A percentile compares a stretch with the other conserved stretches of the same genome.
phyloP scores from a whole-genome alignment of 2,888 invertebrate species.

The Aporophyla nigra region DNA sequence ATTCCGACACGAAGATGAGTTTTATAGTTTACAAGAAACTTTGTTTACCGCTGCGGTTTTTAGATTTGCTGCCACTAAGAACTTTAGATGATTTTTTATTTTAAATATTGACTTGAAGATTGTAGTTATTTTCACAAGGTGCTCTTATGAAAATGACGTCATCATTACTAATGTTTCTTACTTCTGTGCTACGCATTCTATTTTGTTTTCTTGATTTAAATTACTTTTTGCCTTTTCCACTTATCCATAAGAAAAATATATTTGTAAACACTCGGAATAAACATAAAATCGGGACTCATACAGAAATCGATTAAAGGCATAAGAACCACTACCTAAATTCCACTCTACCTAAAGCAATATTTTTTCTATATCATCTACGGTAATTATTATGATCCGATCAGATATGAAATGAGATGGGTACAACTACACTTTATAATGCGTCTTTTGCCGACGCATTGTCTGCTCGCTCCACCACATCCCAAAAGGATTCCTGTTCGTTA shows the following conservation, averaged over 20 bases:
- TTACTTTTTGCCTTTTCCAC: neutral
- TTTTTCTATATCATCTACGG: slow-evolving; percentile 47
- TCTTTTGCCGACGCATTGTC: slow-evolving; percentile 89
- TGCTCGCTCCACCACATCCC: slow-evolving; percentile 88
- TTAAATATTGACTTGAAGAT: neutral
- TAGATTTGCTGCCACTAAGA: slow-evolving; percentile 18
- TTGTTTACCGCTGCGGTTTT: slow-evolving; percentile 35
- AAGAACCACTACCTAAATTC: slow-evolving; percentile 35
- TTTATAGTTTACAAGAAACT: slow-evolving; percentile 36
- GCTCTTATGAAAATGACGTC: neutral
- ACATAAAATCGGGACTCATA: neutral
- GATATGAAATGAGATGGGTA: slow-evolving; percentile 72
- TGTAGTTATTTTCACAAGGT: slow-evolving; percentile 1
- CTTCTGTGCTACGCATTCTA: neutral
- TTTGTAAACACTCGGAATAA: neutral
- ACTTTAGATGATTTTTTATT: neutral
- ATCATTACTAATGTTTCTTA: neutral
- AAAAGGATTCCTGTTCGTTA: slow-evolving; percentile 89
- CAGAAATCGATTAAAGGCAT: slow-evolving; percentile 4
- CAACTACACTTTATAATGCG: slow-evolving; percentile 71
- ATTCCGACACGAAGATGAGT: slow-evolving; percentile 33
- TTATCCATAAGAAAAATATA: neutral
- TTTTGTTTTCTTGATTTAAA: neutral
- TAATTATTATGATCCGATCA: slow-evolving; percentile 74
- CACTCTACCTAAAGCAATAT: slow-evolving; percentile 20